A percentile compares a stretch with the other conserved stretches of the same genome.
Conservation (phyloP, 2,888 invertebrate genomes). For the Glomeris marginata region DNA sequence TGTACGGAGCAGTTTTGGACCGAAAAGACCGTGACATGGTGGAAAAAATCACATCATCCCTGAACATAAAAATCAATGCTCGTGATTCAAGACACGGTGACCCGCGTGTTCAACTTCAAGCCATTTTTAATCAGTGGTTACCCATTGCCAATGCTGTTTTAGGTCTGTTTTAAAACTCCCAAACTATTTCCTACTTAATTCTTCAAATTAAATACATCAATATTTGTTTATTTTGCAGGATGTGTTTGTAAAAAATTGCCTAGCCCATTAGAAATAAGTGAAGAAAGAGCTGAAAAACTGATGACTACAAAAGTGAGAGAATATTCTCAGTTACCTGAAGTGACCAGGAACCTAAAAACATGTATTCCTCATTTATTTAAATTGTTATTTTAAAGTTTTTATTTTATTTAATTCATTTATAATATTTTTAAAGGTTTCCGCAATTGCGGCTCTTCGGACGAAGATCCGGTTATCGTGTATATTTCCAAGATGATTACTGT, state of each 20-base stretch:
- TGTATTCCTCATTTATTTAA: too few species aligned
- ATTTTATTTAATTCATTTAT: not conserved
- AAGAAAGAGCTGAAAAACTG: conserved; percentile 64
- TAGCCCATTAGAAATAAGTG: conserved; percentile 55
- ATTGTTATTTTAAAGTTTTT: too few species aligned
- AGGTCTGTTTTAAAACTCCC: conserved; percentile 24
- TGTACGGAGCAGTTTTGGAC: conserved; percentile 69
- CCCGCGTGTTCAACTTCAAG: conserved; percentile 56
- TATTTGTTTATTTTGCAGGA: conserved; percentile 26
- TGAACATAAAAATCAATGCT: conserved; percentile 57
- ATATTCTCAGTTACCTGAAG: conserved; percentile 47
- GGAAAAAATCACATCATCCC: conserved; percentile 31
- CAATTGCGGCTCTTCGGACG: conserved; percentile 46
- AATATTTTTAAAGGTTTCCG: conserved; percentile 21
- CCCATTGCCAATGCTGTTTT: conserved; percentile 70
- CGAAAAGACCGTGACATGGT: conserved; percentile 36
- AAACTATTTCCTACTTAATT: not conserved
- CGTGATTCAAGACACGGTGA: conserved; percentile 68
- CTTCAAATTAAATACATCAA: not conserved
- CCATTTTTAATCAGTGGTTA: conserved; percentile 75
- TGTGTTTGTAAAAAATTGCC: conserved; percentile 71
- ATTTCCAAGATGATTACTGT: conserved; percentile 82
- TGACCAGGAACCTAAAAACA: conserved; percentile 53
- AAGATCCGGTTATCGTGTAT: conserved; percentile 54
- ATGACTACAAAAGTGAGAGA: conserved; percentile 48